Evolutionary conservation across 2,888 invertebrate genomes (phyloP).

Genomic region (Eupeodes latifasciatus): DNA sequence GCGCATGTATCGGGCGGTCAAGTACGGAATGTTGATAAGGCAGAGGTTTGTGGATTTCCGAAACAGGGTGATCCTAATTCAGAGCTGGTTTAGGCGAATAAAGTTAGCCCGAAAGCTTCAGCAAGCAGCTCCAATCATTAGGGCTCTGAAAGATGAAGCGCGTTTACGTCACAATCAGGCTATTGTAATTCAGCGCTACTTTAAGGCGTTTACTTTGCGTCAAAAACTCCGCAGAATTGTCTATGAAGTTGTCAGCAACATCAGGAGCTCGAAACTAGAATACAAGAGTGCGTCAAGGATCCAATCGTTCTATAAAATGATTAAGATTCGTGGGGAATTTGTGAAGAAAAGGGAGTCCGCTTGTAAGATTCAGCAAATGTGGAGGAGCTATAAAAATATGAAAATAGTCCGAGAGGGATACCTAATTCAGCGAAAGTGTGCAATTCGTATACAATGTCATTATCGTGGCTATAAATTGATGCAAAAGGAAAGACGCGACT

Average conservation of each 20-base stretch:
- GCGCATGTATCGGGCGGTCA: constrained; percentile 84
- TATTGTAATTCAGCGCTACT: constrained; percentile 73
- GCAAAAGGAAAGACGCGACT: constrained; percentile 77
- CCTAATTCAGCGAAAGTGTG: constrained; percentile 71
- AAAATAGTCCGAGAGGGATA: constrained; percentile 78
- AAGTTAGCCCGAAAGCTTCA: constrained; percentile 79
- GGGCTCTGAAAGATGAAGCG: constrained; percentile 72
- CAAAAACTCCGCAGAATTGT: constrained; percentile 82
- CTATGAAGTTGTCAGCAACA: constrained; percentile 60
- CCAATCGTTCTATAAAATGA: constrained; percentile 82
- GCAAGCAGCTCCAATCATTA: constrained; percentile 77
- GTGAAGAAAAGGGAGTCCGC: constrained; percentile 78
- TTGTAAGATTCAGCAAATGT: constrained; percentile 83
- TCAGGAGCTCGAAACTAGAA: constrained; percentile 66
- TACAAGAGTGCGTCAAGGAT: constrained; percentile 79
- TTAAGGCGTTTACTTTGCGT: constrained; percentile 81
- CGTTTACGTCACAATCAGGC: constrained; percentile 78
- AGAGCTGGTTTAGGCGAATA: constrained; percentile 84
- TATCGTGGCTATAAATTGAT: constrained; percentile 77
- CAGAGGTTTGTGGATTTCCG: constrained; percentile 83
- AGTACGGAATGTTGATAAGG: constrained; percentile 83
- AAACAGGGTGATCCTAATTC: constrained; percentile 84
- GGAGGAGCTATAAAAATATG: constrained; percentile 79
- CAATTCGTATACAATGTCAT: constrained; percentile 78
- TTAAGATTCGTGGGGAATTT: constrained; percentile 79